Evolutionary conservation across 64 coral and sea anemone species (phyloP), one percentile per base, ranked within the genome.

Genomic region (Pocillopora damicornis): DNA sequence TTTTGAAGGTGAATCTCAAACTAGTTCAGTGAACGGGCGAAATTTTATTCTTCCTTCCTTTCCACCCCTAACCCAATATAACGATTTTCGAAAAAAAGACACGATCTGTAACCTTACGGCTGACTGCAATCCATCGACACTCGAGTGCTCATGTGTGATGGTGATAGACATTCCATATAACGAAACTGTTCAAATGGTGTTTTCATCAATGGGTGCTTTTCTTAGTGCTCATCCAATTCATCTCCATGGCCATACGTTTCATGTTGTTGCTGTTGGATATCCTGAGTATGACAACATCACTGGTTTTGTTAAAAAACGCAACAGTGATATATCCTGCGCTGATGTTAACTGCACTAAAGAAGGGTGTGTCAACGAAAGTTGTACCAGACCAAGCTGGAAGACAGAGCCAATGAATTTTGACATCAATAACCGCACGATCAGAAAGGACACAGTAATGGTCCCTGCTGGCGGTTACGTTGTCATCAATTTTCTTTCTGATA

Each of bases 141-240:
- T 18, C 35, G 81, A 63, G 5, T 94, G 92, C 59, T 71, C 72
- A 76, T 94, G 92, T 75, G 85, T 76, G 11, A 26, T 89, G 51
- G 88, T 94, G 13, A 66, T 94, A 15, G 88, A 87, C 20, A 82
- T 94, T 30, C 88, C 76, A 5, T 61, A 81, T 5, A 58, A 79
- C 57, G 71, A 94, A 79, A 94, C 88, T 23, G 80, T 94, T 59
- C 88, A 94, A 86, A 30, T 94, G 74, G 92, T 94, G 59, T 45
- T 94, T 30, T 74, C 77, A 68, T 37, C 92, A 18, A 76, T 89
- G 57, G 71, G 14, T 25, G 81, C 45, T 12, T 64, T 5, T 1
- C 83, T 86, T 51, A 30, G 37, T 2, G 64, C 80, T 38, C 92
- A 94, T 66, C 87, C 81, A 23, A 61, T 94, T 23, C 92, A 94